These are phyloP conservation scores for Apeltes quadracus DNA, from an alignment of 2,113 vertebrate genomes.

Conservation along the genomic window DNA sequence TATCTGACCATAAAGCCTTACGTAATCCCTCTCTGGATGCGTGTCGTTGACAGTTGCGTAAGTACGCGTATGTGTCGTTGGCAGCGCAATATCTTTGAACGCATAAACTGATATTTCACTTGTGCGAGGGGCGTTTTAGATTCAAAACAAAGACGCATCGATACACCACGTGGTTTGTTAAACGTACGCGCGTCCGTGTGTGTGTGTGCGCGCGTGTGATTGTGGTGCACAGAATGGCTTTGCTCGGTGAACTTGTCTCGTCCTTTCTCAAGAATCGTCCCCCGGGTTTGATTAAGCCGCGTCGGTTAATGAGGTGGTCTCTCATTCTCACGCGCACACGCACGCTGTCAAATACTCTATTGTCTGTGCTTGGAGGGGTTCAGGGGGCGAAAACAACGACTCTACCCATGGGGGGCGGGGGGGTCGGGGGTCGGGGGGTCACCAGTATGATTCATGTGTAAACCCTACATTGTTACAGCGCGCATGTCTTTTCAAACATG, in stretches of 20 bases:
- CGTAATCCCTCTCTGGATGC: slow-evolving; percentile 53
- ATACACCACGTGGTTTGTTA: slow-evolving; percentile 15
- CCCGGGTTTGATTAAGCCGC: slow-evolving; percentile 30
- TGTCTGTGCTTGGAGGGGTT: slow-evolving; percentile 27
- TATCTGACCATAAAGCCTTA: slow-evolving; percentile 52
- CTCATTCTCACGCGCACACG: not conserved
- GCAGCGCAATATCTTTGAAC: not conserved
- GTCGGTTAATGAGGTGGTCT: slow-evolving; percentile 36
- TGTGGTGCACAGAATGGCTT: slow-evolving; percentile 28
- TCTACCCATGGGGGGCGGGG: not conserved
- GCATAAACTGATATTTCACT: not conserved
- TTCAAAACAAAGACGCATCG: not conserved
- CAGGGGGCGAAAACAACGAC: not conserved
- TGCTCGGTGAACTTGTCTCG: slow-evolving; percentile 14
- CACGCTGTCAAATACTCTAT: slow-evolving; percentile 43
- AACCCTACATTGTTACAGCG: not conserved
- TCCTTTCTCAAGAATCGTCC: slow-evolving; percentile 19
- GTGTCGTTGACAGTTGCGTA: slow-evolving; percentile 62
- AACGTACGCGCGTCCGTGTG: not conserved
- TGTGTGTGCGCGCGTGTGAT: not conserved
- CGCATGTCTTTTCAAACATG: not conserved
- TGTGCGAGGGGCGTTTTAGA: not conserved
- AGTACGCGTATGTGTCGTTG: slow-evolving; percentile 37
- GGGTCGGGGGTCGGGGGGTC: too few relatives aligned
- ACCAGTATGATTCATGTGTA: not conserved